Evolutionary conservation across 1,140 invertebrate species (phyloP).

Genomic region (Drosophila lacteicornis): DNA sequence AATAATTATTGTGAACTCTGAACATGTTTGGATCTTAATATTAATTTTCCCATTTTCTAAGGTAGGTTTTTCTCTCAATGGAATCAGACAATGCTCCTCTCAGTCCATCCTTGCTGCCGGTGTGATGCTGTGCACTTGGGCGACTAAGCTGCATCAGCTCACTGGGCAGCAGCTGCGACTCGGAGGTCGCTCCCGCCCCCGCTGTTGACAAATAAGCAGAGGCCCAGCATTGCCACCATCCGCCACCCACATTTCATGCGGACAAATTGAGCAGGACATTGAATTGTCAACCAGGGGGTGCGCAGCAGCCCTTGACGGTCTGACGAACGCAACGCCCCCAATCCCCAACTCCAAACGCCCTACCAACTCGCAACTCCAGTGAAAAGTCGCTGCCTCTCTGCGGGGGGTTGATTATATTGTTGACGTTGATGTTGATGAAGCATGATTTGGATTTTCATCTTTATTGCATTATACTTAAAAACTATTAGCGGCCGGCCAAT

Average conservation of each 20-base stretch:
- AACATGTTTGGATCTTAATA: background rate
- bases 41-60: background rate
- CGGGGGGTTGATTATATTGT: constrained; percentile 78
- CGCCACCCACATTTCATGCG: constrained; percentile 65
- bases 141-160: constrained; percentile 76
- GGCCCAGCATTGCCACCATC: constrained; percentile 11
- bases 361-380: constrained; percentile 17
- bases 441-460: constrained; percentile 83
- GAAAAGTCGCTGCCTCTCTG: constrained; percentile 39
- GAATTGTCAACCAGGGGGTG: constrained; percentile 73
- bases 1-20: background rate
- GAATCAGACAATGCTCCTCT: constrained; percentile 49
- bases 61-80: constrained; percentile 2
- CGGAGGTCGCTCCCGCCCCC: constrained; percentile 24
- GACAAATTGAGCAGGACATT: constrained; percentile 82
- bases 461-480: constrained; percentile 84
- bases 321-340: constrained; percentile 22
- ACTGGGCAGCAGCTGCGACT: constrained; percentile 54
- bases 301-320: constrained; percentile 67
- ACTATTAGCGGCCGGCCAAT: constrained; percentile 69
- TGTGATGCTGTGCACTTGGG: constrained; percentile 72
- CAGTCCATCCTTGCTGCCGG: constrained; percentile 29
- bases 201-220: constrained; percentile 63
- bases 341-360: background rate
- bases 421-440: constrained; percentile 84